A percentile compares a stretch with the other conserved stretches of the same genome.
These are phyloP conservation scores for Antheraea assamensis DNA, from an alignment of 2,888 invertebrate genomes.

Conservation along the genomic window DNA sequence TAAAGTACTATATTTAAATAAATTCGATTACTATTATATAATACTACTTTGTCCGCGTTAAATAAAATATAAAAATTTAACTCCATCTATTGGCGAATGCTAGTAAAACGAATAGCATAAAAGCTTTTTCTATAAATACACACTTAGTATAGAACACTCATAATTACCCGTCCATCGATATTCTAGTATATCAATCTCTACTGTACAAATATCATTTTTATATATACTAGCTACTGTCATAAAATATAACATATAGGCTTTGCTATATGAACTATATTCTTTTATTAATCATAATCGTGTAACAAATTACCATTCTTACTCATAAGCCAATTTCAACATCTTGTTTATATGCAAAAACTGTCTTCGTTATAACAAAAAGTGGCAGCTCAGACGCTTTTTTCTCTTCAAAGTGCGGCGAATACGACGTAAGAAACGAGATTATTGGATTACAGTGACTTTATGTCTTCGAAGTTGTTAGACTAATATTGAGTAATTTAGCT, in stretches of 20 bases:
- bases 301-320: not conserved
- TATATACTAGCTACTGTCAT: not conserved
- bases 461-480: slow-evolving; percentile 21
- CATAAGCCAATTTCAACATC: not conserved
- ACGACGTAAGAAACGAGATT: slow-evolving; percentile 23
- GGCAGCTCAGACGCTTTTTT: slow-evolving; percentile 8
- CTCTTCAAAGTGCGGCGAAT: slow-evolving; percentile 2
- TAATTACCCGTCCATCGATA: too few relatives aligned
- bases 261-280: not conserved
- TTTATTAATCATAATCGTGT: not conserved
- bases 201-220: too few relatives aligned
- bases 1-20: too few relatives aligned
- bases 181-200: too few relatives aligned
- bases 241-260: not conserved
- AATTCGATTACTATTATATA: too few relatives aligned
- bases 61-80: too few relatives aligned
- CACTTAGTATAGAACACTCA: too few relatives aligned
- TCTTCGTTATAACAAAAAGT: slow-evolving; percentile 11
- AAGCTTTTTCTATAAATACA: too few relatives aligned
- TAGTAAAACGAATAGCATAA: too few relatives aligned
- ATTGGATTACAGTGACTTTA: slow-evolving; percentile 31
- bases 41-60: too few relatives aligned
- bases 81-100: too few relatives aligned
- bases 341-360: slow-evolving; percentile 9
- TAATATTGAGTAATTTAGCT: slow-evolving; percentile 14